Conservation (phyloP, 2,888 invertebrate species). For the Tachystola acroxantha region DNA sequence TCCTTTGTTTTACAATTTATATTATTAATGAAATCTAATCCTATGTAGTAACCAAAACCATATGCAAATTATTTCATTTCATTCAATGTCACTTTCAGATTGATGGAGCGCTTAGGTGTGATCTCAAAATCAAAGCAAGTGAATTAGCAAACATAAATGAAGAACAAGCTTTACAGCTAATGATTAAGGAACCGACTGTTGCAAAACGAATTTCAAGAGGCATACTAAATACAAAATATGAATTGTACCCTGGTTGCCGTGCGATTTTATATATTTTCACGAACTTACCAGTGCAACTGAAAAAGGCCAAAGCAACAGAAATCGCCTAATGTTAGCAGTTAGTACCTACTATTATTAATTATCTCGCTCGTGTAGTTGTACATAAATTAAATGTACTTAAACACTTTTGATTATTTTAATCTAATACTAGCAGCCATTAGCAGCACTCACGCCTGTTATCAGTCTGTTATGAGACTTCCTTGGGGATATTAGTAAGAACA, state of each 20-base stretch:
- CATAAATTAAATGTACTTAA: no score
- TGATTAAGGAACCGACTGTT: conserved; percentile 49
- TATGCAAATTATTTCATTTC: no score
- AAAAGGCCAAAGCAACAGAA: conserved; percentile 12
- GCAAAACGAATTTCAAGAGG: conserved; percentile 42
- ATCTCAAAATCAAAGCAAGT: conserved; percentile 52
- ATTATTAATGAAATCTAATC: no score
- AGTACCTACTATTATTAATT: no score
- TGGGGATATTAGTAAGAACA: no score
- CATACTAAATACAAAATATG: conserved; percentile 51
- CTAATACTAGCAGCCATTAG: no score
- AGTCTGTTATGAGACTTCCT: no score
- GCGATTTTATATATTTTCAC: conserved; percentile 62
- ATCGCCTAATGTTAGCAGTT: not conserved
- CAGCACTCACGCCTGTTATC: no score
- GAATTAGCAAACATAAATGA: conserved; percentile 44
- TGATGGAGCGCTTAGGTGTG: conserved; percentile 62
- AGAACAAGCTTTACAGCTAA: conserved; percentile 51
- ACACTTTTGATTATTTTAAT: no score
- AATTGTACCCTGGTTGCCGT: conserved; percentile 59
- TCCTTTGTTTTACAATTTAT: no score
- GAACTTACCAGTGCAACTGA: conserved; percentile 29
- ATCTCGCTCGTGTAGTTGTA: no score
- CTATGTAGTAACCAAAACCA: no score
- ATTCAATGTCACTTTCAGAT: conserved; percentile 45